Evolutionary conservation across 2,888 invertebrate species (phyloP).

Genomic region (Axea sp.): DNA sequence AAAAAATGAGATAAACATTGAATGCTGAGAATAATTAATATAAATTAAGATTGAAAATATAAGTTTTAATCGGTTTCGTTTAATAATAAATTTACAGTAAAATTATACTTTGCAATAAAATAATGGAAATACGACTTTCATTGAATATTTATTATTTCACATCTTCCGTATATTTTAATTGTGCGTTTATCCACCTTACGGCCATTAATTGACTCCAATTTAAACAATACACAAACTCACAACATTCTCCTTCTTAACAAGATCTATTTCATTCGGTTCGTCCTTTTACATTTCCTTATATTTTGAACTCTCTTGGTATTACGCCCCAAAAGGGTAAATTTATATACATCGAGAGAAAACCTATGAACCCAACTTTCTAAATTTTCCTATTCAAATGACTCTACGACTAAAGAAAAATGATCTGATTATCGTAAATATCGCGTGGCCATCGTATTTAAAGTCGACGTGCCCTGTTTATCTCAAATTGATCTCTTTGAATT

Average conservation of each 20-base stretch:
- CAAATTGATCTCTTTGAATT: slow-evolving; percentile 57
- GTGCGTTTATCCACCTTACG: neutral
- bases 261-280: slow-evolving; percentile 21
- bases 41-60: too few species aligned
- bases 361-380: slow-evolving; percentile 12
- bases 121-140: too few species aligned
- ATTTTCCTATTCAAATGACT: slow-evolving; percentile 35
- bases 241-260: slow-evolving; percentile 15
- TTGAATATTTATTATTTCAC: too few species aligned
- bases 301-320: slow-evolving; percentile 19
- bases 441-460: slow-evolving; percentile 39
- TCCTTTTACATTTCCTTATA: slow-evolving; percentile 9
- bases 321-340: slow-evolving; percentile 34
- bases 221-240: slow-evolving; percentile 6
- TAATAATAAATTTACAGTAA: too few species aligned
- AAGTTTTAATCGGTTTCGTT: too few species aligned
- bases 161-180: too few species aligned
- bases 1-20: too few species aligned
- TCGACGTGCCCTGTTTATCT: slow-evolving; percentile 41
- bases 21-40: too few species aligned
- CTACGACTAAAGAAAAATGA: slow-evolving; percentile 36
- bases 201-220: slow-evolving; percentile 5
- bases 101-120: too few species aligned
- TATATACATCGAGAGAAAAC: slow-evolving; percentile 8
- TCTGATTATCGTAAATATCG: slow-evolving; percentile 53